Conservation (phyloP, 2,888 invertebrate species). For the Aspidiotus rigidus region DNA sequence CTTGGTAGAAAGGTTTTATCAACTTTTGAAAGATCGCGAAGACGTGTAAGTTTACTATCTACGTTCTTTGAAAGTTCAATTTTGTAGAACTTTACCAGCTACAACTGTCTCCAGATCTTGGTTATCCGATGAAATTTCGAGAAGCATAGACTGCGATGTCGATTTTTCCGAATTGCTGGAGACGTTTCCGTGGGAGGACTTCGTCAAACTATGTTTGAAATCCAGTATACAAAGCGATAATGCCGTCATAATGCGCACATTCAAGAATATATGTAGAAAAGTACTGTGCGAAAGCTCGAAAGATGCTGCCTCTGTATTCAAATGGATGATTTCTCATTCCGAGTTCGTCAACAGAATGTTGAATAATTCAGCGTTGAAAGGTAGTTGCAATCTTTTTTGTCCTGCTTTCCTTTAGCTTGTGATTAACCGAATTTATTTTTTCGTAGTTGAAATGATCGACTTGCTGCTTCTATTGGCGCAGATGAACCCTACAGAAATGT, state of each 20-base stretch:
- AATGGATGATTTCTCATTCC: constrained; percentile 49
- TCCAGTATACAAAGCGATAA: constrained; percentile 8
- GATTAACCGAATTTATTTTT: constrained; percentile 35
- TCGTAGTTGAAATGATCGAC: constrained; percentile 55
- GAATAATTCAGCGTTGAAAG: constrained; percentile 43
- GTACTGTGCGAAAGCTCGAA: not conserved
- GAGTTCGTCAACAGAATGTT: constrained; percentile 63
- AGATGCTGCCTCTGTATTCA: constrained; percentile 9
- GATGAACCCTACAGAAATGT: constrained; percentile 56
- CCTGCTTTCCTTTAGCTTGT: not conserved
- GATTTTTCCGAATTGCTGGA: constrained; percentile 3
- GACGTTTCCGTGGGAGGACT: constrained; percentile 10
- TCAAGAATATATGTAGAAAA: constrained; percentile 12
- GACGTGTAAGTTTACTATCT: constrained; percentile 3
- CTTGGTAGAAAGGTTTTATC: constrained; percentile 5
- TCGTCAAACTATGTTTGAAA: constrained; percentile 17
- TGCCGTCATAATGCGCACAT: constrained; percentile 1
- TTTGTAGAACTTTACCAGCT: no score
- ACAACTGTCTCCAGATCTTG: constrained; percentile 1
- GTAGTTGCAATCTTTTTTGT: constrained; percentile 38
- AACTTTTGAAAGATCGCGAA: constrained; percentile 3
- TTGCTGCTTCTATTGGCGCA: constrained; percentile 55
- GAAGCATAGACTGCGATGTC: not conserved
- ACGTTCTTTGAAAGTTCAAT: no score
- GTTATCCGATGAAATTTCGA: constrained; percentile 7